Evolutionary conservation across 2,888 invertebrate genomes (phyloP), one percentile per base, ranked within the genome.

Genomic region (Platerodrilus igneus): DNA sequence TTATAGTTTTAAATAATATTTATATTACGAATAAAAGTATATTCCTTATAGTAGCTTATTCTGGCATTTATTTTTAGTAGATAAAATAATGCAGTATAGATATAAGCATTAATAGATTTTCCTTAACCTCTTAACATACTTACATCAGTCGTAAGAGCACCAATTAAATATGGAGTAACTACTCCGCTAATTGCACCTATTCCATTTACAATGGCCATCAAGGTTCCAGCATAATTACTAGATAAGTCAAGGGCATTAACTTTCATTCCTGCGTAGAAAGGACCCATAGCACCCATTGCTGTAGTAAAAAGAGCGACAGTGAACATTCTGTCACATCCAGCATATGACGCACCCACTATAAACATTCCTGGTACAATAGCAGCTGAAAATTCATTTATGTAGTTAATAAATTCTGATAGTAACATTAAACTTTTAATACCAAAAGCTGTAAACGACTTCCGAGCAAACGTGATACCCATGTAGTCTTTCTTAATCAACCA

Each of bases 191-290:
- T 62, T 1, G 78, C 77, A 2, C 77, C 79, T 16, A 77, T 64
- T 0, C 80, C 80, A 50, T 80, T 81, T 1, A 75, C 76, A 19
- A 81, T 70, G 0, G 79, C 80, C 56, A 81, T 79, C 17, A 78
- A 68, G 1, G 78, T 77, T 0, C 79, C 80, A 0, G 79, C 77
- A 51, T 74, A 80, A 57, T 81, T 80, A 0, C 78, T 77, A 1
- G 77, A 74, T 14, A 81, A 69, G 55, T 81, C 81, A 62, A 80
- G 70, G 3, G 77, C 75, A 60, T 81, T 81, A 34, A 80, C 78
- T 60, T 80, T 78, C 56, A 81, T 75, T 42, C 78, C 78, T 53
- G 80, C 78, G 56, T 82, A 83, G 62, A 78, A 83, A 1, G 79
- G 76, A 2, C 80, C 83, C 80, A 82, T 81, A 42, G 79, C 74